Percentiles rank a stretch among this genome's conserved stretches.
Conservation (phyloP, 2,797 vertebrate genomes). For the Silurus aristotelis region DNA sequence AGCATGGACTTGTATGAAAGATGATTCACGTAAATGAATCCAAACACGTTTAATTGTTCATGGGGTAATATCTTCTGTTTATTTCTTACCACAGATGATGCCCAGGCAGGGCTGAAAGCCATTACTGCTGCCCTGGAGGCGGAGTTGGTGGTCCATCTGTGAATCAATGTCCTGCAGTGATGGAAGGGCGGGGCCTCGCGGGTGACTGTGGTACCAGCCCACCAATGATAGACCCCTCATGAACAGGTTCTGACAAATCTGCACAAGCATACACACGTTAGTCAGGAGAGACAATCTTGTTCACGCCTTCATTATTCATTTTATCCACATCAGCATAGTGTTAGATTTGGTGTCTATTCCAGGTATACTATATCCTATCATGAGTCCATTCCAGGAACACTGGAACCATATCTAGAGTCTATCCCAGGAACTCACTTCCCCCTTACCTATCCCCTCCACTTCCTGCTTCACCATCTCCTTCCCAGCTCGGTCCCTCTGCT, state of each 20-base stretch:
- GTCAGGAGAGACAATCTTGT: neutral
- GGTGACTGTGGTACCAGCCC: constrained; percentile 98
- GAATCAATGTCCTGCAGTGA: constrained; percentile 93
- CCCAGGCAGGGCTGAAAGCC: constrained; percentile 95
- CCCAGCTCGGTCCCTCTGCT: too few relatives aligned
- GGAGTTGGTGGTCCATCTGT: constrained; percentile 96
- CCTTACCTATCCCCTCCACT: too few relatives aligned
- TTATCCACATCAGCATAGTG: neutral
- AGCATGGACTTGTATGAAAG: neutral
- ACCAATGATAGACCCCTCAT: constrained; percentile 92
- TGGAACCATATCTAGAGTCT: too few relatives aligned
- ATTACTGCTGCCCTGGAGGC: constrained; percentile 90
- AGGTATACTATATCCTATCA: neutral
- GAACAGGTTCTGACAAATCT: constrained; percentile 96
- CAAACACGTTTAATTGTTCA: neutral
- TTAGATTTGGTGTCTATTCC: neutral
- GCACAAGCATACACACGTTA: neutral
- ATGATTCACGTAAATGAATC: neutral
- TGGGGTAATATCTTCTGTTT: neutral
- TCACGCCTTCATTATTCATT: neutral
- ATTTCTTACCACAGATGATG: constrained; percentile 86
- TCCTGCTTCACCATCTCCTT: too few relatives aligned
- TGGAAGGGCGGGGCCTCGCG: constrained; percentile 85
- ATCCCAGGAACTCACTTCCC: too few relatives aligned
- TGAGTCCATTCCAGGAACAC: too few relatives aligned